A percentile compares a stretch with the other conserved stretches of the same genome.
Conservation (phyloP, 2,113 vertebrate species). For the Vicugna pacos region DNA sequence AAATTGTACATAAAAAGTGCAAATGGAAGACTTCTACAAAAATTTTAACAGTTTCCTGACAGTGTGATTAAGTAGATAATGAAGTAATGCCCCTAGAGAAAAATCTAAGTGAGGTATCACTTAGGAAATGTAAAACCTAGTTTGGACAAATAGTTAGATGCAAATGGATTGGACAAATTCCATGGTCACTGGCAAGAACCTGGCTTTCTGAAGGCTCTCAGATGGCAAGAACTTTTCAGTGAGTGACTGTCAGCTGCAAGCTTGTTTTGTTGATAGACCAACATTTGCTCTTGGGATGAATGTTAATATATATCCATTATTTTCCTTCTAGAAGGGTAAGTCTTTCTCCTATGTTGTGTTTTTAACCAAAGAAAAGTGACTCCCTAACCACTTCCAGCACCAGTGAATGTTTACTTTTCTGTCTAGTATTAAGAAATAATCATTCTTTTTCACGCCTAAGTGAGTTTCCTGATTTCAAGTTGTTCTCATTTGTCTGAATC, state of each 20-base stretch:
- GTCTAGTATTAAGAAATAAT: neutral
- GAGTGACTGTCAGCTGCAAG: neutral
- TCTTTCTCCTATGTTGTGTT: neutral
- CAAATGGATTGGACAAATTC: neutral
- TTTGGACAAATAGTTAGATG: slow-evolving; percentile 25
- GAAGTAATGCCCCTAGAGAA: neutral
- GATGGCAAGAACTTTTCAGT: neutral
- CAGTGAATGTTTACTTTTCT: slow-evolving; percentile 34
- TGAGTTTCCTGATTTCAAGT: slow-evolving; percentile 36
- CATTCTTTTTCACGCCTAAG: neutral
- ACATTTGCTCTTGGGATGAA: neutral
- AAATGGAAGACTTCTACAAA: neutral
- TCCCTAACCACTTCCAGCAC: neutral
- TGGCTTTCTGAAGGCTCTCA: neutral
- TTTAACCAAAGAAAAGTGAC: slow-evolving; percentile 7
- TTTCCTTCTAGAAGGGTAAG: neutral
- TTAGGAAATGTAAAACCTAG: slow-evolving; percentile 44
- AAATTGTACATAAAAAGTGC: neutral
- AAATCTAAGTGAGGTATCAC: neutral
- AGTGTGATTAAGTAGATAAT: slow-evolving; percentile 36
- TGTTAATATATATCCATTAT: slow-evolving; percentile 34
- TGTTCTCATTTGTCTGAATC: slow-evolving; percentile 41
- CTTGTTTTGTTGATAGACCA: neutral
- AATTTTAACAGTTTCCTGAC: slow-evolving; percentile 29
- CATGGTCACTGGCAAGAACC: neutral